Percentiles rank a stretch among this genome's conserved stretches.
phyloP scores from a whole-genome alignment of 2,888 invertebrate genomes.

The Athetis lepigone region DNA sequence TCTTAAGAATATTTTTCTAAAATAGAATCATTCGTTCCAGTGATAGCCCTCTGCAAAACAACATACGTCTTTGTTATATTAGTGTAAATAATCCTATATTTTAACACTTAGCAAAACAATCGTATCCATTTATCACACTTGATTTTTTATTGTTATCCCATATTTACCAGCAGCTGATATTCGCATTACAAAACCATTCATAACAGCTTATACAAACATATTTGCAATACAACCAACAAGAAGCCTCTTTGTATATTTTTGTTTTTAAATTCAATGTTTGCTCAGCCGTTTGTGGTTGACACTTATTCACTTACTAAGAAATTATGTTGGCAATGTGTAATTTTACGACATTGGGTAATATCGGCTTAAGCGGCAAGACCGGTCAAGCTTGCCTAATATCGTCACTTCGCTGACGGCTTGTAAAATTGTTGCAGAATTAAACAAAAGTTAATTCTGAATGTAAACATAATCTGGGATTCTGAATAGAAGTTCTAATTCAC shows the following conservation, averaged over 20 bases:
- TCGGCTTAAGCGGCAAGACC: conserved; percentile 31
- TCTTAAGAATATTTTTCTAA: too few species aligned
- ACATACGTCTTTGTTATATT: too few species aligned
- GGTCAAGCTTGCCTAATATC: conserved; percentile 52
- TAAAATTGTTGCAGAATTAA: conserved; percentile 29
- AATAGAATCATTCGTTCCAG: too few species aligned
- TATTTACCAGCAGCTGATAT: conserved; percentile 6
- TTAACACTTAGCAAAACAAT: conserved; percentile 18
- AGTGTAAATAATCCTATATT: too few species aligned
- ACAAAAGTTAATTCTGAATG: conserved; percentile 19
- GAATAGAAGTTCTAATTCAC: not conserved
- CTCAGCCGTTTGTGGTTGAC: conserved; percentile 42
- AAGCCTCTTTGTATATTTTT: conserved; percentile 13
- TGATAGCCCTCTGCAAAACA: too few species aligned
- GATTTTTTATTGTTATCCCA: conserved; percentile 13
- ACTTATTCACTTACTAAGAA: conserved; percentile 47
- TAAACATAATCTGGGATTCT: too few species aligned
- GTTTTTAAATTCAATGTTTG: conserved; percentile 32
- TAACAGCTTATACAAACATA: conserved; percentile 15
- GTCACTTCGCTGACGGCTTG: conserved; percentile 42
- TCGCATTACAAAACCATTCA: conserved; percentile 4
- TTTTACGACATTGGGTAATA: conserved; percentile 54
- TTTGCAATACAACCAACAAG: conserved; percentile 22
- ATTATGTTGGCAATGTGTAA: conserved; percentile 53
- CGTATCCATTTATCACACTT: not conserved